Conservation (phyloP, 2,888 invertebrate genomes). For the Chydorus sphaericus region DNA sequence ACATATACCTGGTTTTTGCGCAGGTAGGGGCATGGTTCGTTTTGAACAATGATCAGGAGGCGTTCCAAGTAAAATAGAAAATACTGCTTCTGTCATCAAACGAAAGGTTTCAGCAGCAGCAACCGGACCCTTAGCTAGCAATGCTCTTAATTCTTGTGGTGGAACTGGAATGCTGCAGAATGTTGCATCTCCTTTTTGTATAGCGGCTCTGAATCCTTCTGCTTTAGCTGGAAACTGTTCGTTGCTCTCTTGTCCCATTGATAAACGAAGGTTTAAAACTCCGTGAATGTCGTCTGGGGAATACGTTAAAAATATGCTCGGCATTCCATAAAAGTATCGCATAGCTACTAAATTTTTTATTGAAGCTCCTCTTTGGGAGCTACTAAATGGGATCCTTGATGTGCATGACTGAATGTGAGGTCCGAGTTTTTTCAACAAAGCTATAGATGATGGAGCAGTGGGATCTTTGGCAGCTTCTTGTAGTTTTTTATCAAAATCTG, state of each 20-base stretch:
- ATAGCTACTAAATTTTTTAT: neutral
- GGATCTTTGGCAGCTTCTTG: neutral
- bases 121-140: neutral
- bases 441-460: neutral
- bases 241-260: neutral
- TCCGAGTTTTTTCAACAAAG: neutral
- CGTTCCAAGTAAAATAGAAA: neutral
- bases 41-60: neutral
- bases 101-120: neutral
- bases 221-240: neutral
- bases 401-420: neutral
- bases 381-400: neutral
- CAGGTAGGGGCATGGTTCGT: neutral
- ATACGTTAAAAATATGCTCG: neutral
- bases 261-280: neutral
- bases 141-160: neutral
- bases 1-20: neutral
- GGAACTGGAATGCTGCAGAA: neutral
- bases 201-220: neutral
- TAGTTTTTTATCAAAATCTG: neutral
- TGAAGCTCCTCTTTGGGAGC: neutral
- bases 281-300: neutral
- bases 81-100: neutral
- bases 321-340: neutral
- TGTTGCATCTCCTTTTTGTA: neutral